Conservation (phyloP, 1,140 invertebrate genomes). For the Panagrolaimus sp. region DNA sequence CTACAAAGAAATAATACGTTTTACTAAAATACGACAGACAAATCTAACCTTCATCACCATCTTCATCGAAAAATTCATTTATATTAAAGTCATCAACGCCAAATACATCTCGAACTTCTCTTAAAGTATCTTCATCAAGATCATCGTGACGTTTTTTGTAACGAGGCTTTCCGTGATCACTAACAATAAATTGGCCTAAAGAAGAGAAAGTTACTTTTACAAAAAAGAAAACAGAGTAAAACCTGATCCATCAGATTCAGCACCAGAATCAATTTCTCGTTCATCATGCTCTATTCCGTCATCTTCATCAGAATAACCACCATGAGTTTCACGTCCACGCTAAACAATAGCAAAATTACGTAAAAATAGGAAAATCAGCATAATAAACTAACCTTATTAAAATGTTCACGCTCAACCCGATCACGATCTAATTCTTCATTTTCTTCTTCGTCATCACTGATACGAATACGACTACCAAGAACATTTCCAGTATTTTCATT, state of each 20-base stretch:
- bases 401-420: constrained; percentile 65
- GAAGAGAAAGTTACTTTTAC: constrained; percentile 8
- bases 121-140: constrained; percentile 69
- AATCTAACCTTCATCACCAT: constrained; percentile 64
- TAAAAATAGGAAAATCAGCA: not conserved
- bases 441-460: constrained; percentile 69
- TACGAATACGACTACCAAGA: constrained; percentile 56
- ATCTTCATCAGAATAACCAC: constrained; percentile 43
- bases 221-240: constrained; percentile 13
- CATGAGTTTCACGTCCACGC: constrained; percentile 21
- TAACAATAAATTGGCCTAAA: constrained; percentile 45
- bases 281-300: constrained; percentile 61
- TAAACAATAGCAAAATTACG: not conserved
- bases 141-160: constrained; percentile 14
- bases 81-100: constrained; percentile 93
- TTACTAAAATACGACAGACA: constrained; percentile 17
- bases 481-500: constrained; percentile 96
- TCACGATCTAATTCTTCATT: constrained; percentile 64
- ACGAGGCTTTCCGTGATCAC: constrained; percentile 35
- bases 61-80: constrained; percentile 75
- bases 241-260: constrained; percentile 72
- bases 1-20: constrained; percentile 41
- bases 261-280: constrained; percentile 68
- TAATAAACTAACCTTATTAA: constrained; percentile 11
- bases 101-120: constrained; percentile 98